Percentiles rank a stretch among this genome's conserved stretches.
Conservation (phyloP, 2,113 vertebrate genomes). For the Tetrao urogallus region DNA sequence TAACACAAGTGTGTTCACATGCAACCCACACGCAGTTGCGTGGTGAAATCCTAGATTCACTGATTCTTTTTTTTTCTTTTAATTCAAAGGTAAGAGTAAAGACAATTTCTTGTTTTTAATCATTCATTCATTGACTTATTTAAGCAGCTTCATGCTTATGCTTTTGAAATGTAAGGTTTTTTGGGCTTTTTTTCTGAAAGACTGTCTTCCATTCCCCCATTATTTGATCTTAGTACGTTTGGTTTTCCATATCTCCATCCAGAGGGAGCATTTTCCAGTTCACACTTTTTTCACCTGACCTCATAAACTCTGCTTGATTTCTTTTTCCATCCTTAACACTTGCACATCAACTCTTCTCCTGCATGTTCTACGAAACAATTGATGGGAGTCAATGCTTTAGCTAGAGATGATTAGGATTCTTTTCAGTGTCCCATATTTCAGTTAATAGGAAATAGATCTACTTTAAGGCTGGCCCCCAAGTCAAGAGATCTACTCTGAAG, state of each 20-base stretch:
- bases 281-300: not conserved
- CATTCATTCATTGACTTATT: not conserved
- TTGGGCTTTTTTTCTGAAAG: not conserved
- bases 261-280: not conserved
- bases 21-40: not conserved
- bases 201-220: not conserved
- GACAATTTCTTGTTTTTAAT: not conserved
- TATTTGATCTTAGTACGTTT: not conserved
- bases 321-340: constrained; percentile 3
- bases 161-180: not conserved
- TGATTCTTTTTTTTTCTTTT: not conserved
- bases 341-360: not conserved
- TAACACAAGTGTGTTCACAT: not conserved
- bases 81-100: not conserved
- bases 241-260: not conserved
- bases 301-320: not conserved
- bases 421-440: not conserved
- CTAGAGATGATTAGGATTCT: not conserved
- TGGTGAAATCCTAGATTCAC: not conserved
- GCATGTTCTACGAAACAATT: constrained; percentile 18
- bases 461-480: not conserved
- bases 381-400: not conserved
- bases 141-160: not conserved
- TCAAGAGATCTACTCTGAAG: not conserved
- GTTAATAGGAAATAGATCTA: not conserved